Percentiles rank a stretch among this genome's conserved stretches.
Evolutionary conservation across 2,888 invertebrate genomes (phyloP).

Genomic region (Cremastinae sp.): DNA sequence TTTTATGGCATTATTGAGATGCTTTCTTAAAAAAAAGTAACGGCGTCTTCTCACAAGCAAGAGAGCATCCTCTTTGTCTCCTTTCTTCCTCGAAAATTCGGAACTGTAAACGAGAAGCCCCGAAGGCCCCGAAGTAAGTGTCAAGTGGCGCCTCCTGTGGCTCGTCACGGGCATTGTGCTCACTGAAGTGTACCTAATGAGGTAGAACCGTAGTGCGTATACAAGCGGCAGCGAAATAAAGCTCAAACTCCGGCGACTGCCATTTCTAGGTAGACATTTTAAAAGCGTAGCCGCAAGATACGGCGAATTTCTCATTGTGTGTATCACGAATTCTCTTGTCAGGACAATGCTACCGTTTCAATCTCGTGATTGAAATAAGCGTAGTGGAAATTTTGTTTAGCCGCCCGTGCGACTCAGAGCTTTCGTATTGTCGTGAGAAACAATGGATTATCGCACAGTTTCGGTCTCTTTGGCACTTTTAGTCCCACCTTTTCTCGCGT

Average conservation of each 20-base stretch:
- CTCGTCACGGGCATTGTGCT: no score
- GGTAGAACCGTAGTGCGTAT: not conserved
- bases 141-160: no score
- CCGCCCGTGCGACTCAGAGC: constrained; percentile 43
- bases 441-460: constrained; percentile 51
- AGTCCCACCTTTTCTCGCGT: constrained; percentile 13
- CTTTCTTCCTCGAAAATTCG: not conserved
- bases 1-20: no score
- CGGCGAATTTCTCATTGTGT: constrained; percentile 47
- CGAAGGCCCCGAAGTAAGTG: no score
- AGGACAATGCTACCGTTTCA: constrained; percentile 51
- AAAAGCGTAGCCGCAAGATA: constrained; percentile 17
- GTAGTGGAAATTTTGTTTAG: constrained; percentile 58
- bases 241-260: not conserved
- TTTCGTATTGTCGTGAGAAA: constrained; percentile 55
- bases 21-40: no score
- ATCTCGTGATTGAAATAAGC: constrained; percentile 62
- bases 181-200: no score
- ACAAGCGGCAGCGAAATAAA: not conserved
- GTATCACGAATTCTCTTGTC: constrained; percentile 41
- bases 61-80: not conserved
- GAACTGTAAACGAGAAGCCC: not conserved
- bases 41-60: no score
- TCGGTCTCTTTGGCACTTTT: constrained; percentile 32
- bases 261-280: constrained; percentile 11